These are phyloP conservation scores for Leuciscus waleckii DNA, from an alignment of 2,797 vertebrate genomes.

Conservation along the genomic window DNA sequence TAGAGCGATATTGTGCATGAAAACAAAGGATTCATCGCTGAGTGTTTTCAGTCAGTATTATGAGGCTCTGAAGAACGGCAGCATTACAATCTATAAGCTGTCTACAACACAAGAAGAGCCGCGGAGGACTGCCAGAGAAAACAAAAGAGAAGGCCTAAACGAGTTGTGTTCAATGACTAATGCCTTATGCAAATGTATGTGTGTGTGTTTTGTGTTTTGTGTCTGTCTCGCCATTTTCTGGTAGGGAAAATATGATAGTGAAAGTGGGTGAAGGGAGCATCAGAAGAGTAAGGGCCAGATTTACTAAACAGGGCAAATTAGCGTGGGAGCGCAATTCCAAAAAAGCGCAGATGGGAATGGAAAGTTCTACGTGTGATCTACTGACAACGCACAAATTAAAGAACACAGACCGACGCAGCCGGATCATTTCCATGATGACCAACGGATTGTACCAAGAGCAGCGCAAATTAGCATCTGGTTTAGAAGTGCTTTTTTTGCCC, in stretches of 20 bases:
- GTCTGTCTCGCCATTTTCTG: conserved; percentile 19
- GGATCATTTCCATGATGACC: too few species aligned
- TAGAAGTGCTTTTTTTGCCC: too few species aligned
- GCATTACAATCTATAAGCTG: conserved; percentile 41
- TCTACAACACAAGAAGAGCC: conserved; percentile 51
- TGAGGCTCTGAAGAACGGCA: conserved; percentile 35
- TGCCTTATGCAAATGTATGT: conserved; percentile 46
- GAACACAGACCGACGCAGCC: too few species aligned
- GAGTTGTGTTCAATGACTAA: conserved; percentile 33
- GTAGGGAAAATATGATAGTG: conserved; percentile 11
- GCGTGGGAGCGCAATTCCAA: too few species aligned
- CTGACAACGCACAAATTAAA: too few species aligned
- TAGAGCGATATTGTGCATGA: conserved; percentile 73
- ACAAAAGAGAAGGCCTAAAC: conserved; percentile 50
- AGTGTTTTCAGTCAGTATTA: conserved; percentile 51
- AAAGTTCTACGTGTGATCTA: too few species aligned
- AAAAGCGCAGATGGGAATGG: too few species aligned
- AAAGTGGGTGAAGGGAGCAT: background rate
- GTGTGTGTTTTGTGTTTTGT: conserved; percentile 36
- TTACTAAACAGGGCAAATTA: too few species aligned
- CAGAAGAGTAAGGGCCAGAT: too few species aligned
- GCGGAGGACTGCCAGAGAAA: conserved; percentile 45
- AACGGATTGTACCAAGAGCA: too few species aligned
- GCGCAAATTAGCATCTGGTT: too few species aligned
- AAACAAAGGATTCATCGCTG: conserved; percentile 72